Evolutionary conservation across 1,140 invertebrate species (phyloP).

Genomic region (Alviniconcha marisindica): DNA sequence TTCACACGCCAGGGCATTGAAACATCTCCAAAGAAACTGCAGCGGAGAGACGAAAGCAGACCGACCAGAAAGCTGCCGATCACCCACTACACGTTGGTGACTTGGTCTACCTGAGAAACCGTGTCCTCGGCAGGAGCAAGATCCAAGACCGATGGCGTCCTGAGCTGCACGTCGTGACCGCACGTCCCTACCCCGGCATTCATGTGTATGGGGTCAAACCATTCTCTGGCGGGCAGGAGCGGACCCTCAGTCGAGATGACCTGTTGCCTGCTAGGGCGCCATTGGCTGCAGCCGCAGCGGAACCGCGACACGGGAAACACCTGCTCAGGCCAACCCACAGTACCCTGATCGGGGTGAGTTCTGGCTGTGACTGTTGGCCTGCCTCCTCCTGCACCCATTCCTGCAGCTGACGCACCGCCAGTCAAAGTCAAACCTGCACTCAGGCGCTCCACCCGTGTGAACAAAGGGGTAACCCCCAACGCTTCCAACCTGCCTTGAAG

Average conservation of each 20-base stretch:
- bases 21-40: not conserved
- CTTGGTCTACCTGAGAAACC: not conserved
- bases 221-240: not conserved
- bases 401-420: no score
- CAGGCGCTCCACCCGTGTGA: no score
- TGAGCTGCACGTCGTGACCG: not conserved
- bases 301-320: no score
- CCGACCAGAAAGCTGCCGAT: not conserved
- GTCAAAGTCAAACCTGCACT: no score
- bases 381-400: no score
- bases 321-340: no score
- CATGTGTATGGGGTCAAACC: slow-evolving; percentile 22
- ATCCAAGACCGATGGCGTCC: slow-evolving; percentile 29
- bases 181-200: not conserved
- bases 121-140: slow-evolving; percentile 20
- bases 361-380: no score
- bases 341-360: no score
- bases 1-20: not conserved
- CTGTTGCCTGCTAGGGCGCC: not conserved
- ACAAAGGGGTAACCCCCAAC: no score
- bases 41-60: not conserved
- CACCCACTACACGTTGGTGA: slow-evolving; percentile 5
- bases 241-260: not conserved
- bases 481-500: no score
- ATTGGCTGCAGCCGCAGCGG: no score